Evolutionary conservation across 2,113 vertebrate species (phyloP).

Genomic region (Triplophysa rosa): DNA sequence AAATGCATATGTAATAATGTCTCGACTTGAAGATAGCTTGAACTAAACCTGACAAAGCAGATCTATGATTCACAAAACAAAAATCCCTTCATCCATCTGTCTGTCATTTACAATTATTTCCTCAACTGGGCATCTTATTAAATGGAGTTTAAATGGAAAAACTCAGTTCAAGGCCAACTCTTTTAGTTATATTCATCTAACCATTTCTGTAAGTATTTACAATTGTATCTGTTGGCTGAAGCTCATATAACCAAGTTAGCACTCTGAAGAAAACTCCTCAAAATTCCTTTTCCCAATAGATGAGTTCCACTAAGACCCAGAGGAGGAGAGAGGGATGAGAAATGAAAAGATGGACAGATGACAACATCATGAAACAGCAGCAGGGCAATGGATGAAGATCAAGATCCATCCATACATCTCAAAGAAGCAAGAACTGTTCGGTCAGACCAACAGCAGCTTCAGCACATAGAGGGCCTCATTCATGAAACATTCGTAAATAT

Average conservation of each 20-base stretch:
- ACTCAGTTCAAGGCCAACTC: background rate
- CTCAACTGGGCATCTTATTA: background rate
- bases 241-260: conserved; percentile 3
- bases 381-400: background rate
- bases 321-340: conserved; percentile 58
- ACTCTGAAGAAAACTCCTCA: conserved; percentile 10
- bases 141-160: background rate
- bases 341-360: conserved; percentile 40
- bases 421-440: conserved; percentile 12
- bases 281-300: conserved; percentile 18
- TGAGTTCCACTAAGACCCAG: conserved; percentile 47
- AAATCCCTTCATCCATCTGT: background rate
- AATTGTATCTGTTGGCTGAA: conserved; percentile 22
- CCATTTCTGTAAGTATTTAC: background rate
- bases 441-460: conserved; percentile 1
- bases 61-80: background rate
- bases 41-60: background rate
- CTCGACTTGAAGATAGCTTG: background rate
- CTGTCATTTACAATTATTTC: background rate
- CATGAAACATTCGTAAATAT: no score
- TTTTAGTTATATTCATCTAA: background rate
- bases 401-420: conserved; percentile 18
- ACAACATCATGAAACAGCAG: conserved; percentile 18
- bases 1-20: background rate
- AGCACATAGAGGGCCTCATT: background rate